A percentile compares a stretch with the other conserved stretches of the same genome.
Evolutionary conservation across 2,888 invertebrate species (phyloP).

Genomic region (Nycteola revayana): DNA sequence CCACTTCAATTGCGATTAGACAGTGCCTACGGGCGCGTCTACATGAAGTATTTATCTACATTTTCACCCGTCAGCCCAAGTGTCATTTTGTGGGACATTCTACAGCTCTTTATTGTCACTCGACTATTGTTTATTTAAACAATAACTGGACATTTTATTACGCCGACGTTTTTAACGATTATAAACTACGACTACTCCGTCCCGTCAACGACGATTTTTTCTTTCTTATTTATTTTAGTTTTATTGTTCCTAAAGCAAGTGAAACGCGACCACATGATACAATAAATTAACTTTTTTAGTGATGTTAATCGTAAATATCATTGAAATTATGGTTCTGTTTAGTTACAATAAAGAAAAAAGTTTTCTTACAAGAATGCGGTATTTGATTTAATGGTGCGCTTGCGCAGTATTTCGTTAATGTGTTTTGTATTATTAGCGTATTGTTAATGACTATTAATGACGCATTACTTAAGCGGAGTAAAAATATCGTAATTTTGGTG

Average conservation of each 20-base stretch:
- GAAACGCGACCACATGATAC: constrained; percentile 45
- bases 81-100: constrained; percentile 62
- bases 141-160: constrained; percentile 72
- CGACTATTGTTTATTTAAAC: constrained; percentile 76
- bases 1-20: too few relatives aligned
- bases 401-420: constrained; percentile 28
- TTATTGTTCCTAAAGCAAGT: constrained; percentile 46
- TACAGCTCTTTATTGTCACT: constrained; percentile 62
- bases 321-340: constrained; percentile 41
- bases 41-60: constrained; percentile 43
- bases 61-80: constrained; percentile 62
- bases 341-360: constrained; percentile 40
- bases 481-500: background rate
- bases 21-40: constrained; percentile 25
- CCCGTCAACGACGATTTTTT: constrained; percentile 39
- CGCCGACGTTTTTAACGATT: constrained; percentile 68
- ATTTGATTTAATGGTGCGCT: constrained; percentile 39
- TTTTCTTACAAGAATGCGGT: constrained; percentile 35
- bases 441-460: constrained; percentile 27
- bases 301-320: constrained; percentile 43
- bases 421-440: constrained; percentile 24
- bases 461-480: constrained; percentile 6
- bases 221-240: constrained; percentile 46
- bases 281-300: constrained; percentile 52
- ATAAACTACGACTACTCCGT: constrained; percentile 53